Evolutionary conservation across 2,113 vertebrate genomes (phyloP), one percentile per base, ranked within the genome.

Genomic region (Myotis davidii): DNA sequence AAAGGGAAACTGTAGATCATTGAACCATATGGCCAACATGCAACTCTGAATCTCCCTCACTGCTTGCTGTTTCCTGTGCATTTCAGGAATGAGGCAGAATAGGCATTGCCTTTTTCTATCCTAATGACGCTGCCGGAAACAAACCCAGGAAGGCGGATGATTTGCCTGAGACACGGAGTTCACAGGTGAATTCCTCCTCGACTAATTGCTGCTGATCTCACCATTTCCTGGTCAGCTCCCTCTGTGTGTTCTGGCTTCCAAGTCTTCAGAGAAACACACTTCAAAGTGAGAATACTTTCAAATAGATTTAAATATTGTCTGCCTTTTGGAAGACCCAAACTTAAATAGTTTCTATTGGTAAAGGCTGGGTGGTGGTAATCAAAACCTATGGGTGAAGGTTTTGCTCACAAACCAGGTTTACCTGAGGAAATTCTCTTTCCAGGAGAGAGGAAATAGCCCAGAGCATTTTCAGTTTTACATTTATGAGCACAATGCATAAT

Each of bases 401-500:
- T 90, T n/a, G n/a, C 64, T 94, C 27, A 85, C 72, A 93, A 92
- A 94, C 52, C 61, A 77, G 81, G 14, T 73, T 95, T 93, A 85
- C 61, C 61, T 23, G 48, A 78, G 45, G 61, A 95, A 83, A 95
- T 50, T 78, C 50, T 95, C 34, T 94, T 85, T 91, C 11, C 45
- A 76, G 69, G 13, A 83, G 67, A 59, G 67, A 91, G 16, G 59
- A 27, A 34, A 85, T 93, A 92, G 77, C 94, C 85, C 1, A 32
- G 27, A 95, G 92, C 69, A 37, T 27, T 70, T 94, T 97, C 34
- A 79, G 67, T 50, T 20, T 70, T 18, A 96, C 82, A 88, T 72
- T 27, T 88, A 54, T 25, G 54, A 79, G 67, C 69, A 86, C 29
- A 95, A 94, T 95, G 52, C 70, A 95, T 95, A 92, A 96, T 96